Evolutionary conservation across 2,797 vertebrate genomes (phyloP).

Genomic region (Yasuhikotakia modesta): DNA sequence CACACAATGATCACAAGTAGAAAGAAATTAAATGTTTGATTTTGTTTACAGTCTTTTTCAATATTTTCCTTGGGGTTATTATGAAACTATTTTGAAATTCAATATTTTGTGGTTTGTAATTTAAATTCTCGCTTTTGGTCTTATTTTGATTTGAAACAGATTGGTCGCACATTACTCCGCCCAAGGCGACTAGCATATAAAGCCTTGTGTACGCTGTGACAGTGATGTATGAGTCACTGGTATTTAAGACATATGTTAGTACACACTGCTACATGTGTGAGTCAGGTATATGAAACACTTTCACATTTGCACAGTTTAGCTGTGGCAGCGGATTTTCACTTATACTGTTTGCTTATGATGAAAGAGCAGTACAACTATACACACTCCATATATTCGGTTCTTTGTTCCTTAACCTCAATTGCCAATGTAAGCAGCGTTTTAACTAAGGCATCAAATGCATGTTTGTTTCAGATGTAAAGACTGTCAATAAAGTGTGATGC

Average conservation of each 20-base stretch:
- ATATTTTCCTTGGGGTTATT: conserved; percentile 7
- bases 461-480: too few species aligned
- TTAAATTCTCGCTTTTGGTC: conserved; percentile 1
- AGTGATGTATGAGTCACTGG: conserved; percentile 50
- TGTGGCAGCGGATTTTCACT: conserved; percentile 10
- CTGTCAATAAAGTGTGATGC: neutral
- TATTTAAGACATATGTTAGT: conserved; percentile 41
- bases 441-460: neutral
- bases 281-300: conserved; percentile 27
- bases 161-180: conserved; percentile 15
- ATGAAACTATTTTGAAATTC: conserved; percentile 6
- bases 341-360: conserved; percentile 4
- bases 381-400: neutral
- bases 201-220: conserved; percentile 36
- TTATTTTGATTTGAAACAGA: conserved; percentile 45
- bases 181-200: conserved; percentile 31
- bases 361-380: neutral
- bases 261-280: conserved; percentile 39
- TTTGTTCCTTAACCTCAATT: neutral
- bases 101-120: conserved; percentile 31
- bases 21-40: conserved; percentile 11
- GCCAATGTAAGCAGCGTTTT: neutral
- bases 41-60: conserved; percentile 29
- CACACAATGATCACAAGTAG: neutral
- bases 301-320: conserved; percentile 28